Conservation (phyloP, 2,888 invertebrate genomes). For the Chydorus sphaericus region DNA sequence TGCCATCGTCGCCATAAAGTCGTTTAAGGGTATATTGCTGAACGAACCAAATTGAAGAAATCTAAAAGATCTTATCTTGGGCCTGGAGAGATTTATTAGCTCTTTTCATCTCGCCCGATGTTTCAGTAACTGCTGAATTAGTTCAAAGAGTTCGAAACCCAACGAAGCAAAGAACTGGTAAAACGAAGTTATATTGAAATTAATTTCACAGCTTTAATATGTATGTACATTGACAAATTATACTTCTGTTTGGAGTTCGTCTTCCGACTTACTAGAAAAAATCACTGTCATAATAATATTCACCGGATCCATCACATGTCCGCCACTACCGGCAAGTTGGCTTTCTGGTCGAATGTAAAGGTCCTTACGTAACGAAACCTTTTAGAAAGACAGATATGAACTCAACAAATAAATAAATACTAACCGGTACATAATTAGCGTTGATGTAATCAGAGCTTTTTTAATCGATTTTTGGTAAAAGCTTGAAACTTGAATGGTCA, state of each 20-base stretch:
- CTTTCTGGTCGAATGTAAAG: constrained; percentile 61
- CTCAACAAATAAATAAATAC: constrained; percentile 22
- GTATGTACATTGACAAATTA: constrained; percentile 35
- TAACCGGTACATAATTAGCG: constrained; percentile 86
- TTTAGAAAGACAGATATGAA: constrained; percentile 24
- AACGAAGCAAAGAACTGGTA: constrained; percentile 70
- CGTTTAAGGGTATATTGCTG: neutral
- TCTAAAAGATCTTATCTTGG: neutral
- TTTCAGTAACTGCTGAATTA: constrained; percentile 49
- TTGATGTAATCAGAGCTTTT: constrained; percentile 94
- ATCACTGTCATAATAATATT: constrained; percentile 43
- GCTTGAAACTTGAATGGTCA: constrained; percentile 88
- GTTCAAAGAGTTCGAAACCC: constrained; percentile 69
- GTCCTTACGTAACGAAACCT: constrained; percentile 96
- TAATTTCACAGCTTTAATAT: constrained; percentile 3
- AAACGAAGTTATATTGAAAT: too few relatives aligned
- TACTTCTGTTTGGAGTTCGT: constrained; percentile 57
- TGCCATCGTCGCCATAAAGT: neutral
- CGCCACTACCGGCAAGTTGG: constrained; percentile 36
- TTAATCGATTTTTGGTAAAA: constrained; percentile 87
- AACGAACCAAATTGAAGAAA: neutral
- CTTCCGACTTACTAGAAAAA: constrained; percentile 43
- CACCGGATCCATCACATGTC: constrained; percentile 38
- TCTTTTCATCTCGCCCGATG: constrained; percentile 37
- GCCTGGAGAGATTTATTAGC: constrained; percentile 22